These are phyloP conservation scores for Vanessa atalanta DNA, from an alignment of 1,140 invertebrate genomes.

Conservation along the genomic window DNA sequence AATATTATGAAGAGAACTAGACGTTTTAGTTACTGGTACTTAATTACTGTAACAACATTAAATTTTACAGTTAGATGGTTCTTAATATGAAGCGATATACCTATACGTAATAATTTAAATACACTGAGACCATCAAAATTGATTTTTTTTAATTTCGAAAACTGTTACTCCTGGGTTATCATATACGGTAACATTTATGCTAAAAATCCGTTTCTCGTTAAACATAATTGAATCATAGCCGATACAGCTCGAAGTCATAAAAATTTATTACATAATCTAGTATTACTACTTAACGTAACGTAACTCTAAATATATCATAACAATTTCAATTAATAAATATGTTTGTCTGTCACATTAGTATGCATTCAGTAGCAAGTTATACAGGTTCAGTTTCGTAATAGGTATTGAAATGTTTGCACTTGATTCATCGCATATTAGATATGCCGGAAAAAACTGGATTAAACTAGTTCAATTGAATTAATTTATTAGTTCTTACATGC, in stretches of 20 bases:
- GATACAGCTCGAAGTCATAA: no score
- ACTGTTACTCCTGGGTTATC: no score
- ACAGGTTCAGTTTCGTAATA: conserved; percentile 10
- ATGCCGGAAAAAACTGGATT: neutral
- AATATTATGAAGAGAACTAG: neutral
- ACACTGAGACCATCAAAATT: no score
- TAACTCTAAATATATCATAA: conserved; percentile 7
- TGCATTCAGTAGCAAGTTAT: neutral
- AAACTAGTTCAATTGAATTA: neutral
- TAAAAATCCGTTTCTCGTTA: no score
- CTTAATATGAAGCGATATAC: neutral
- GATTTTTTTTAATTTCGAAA: no score
- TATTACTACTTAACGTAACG: neutral
- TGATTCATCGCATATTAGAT: conserved; percentile 8
- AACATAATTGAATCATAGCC: no score
- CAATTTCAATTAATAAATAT: neutral
- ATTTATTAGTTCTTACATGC: neutral
- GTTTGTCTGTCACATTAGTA: neutral
- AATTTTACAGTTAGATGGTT: conserved; percentile 1
- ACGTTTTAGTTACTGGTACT: neutral
- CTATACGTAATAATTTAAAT: neutral
- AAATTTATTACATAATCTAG: no score
- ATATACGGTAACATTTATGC: no score
- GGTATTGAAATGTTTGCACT: conserved; percentile 9
- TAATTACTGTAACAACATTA: conserved; percentile 1